phyloP scores from a whole-genome alignment of 2,888 invertebrate genomes.

The Griposia aprilina region DNA sequence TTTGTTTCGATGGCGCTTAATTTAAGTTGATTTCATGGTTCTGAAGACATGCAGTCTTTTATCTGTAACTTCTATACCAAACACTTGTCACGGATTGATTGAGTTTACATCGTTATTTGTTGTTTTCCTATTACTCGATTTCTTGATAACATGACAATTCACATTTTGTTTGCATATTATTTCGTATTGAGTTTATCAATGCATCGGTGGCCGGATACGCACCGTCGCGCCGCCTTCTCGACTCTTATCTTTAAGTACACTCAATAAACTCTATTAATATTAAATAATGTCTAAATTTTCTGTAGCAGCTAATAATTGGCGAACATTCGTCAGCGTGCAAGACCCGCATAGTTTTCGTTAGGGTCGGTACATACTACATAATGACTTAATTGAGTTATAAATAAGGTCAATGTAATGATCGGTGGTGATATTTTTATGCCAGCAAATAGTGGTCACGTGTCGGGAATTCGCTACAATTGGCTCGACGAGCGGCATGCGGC shows the following conservation, averaged over 20 bases:
- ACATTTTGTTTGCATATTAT: slow-evolving; percentile 76
- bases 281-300: slow-evolving; percentile 49
- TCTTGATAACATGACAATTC: slow-evolving; percentile 67
- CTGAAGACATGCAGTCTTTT: slow-evolving; percentile 53
- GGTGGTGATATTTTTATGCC: slow-evolving; percentile 83
- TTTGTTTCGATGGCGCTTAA: slow-evolving; percentile 66
- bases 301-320: slow-evolving; percentile 61
- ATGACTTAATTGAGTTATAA: slow-evolving; percentile 87
- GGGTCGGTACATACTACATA: slow-evolving; percentile 71
- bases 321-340: slow-evolving; percentile 58
- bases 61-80: slow-evolving; percentile 17
- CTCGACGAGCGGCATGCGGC: slow-evolving; percentile 77
- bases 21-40: slow-evolving; percentile 59
- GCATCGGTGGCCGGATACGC: slow-evolving; percentile 82
- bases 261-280: slow-evolving; percentile 74
- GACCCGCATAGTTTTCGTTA: slow-evolving; percentile 81
- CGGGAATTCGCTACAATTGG: slow-evolving; percentile 86
- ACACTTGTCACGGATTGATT: slow-evolving; percentile 32
- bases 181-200: slow-evolving; percentile 79
- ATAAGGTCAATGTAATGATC: slow-evolving; percentile 83
- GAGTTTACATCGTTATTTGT: slow-evolving; percentile 41
- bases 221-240: slow-evolving; percentile 80
- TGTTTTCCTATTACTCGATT: slow-evolving; percentile 58
- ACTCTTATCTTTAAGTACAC: slow-evolving; percentile 79
- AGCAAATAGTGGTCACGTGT: slow-evolving; percentile 89